Percentiles rank a stretch among this genome's conserved stretches.
Evolutionary conservation across 2,797 vertebrate genomes (phyloP).

Genomic region (Australoheros facetus): DNA sequence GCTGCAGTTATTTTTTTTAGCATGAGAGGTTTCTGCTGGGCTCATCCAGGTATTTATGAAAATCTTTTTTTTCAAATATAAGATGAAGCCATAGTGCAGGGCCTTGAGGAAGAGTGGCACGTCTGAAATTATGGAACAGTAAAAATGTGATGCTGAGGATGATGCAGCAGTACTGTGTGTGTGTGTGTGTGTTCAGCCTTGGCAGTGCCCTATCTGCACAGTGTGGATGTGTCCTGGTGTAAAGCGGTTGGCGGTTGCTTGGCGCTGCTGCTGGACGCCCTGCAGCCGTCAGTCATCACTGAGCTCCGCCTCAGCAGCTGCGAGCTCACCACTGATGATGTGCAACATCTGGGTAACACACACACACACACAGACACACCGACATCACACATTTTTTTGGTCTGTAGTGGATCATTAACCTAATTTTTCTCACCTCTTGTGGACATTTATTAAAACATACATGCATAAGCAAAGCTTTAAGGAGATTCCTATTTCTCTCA

Average conservation of each 20-base stretch:
- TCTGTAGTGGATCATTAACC: neutral
- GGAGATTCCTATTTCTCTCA: neutral
- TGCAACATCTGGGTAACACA: slow-evolving; percentile 83
- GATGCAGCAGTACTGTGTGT: neutral
- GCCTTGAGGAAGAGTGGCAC: neutral
- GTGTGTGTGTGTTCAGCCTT: slow-evolving; percentile 74
- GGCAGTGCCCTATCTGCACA: slow-evolving; percentile 80
- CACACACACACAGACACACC: neutral
- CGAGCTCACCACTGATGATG: slow-evolving; percentile 83
- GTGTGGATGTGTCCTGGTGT: slow-evolving; percentile 90
- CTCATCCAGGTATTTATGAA: no score
- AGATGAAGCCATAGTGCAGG: no score
- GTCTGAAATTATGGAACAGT: neutral
- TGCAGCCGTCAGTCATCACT: slow-evolving; percentile 78
- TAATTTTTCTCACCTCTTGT: neutral
- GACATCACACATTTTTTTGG: neutral
- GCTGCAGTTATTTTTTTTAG: no score
- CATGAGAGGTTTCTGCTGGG: no score
- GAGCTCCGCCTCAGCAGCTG: slow-evolving; percentile 91
- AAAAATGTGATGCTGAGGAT: neutral
- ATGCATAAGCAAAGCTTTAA: neutral
- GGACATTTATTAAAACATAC: neutral
- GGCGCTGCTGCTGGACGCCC: slow-evolving; percentile 80
- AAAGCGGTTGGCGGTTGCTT: slow-evolving; percentile 88
- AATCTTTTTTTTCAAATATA: no score